A percentile compares a stretch with the other conserved stretches of the same genome.
phyloP scores from a whole-genome alignment of 2,797 vertebrate genomes.

The Brachyrhaphis roseni region DNA sequence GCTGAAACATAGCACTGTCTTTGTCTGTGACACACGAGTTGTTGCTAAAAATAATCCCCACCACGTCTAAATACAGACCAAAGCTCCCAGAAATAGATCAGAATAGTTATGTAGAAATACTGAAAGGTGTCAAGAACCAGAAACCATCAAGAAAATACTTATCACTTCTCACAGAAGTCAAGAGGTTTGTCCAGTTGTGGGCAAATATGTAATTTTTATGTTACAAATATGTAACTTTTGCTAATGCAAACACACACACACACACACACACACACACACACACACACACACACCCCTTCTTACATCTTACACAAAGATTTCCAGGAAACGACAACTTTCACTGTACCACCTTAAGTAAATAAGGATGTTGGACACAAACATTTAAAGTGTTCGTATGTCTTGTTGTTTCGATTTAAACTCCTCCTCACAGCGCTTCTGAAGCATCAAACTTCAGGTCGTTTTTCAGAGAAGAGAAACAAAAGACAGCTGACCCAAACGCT shows the following conservation, averaged over 20 bases:
- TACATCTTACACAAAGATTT: background rate
- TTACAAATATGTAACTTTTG: background rate
- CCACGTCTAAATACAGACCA: slow-evolving; percentile 57
- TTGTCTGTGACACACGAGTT: slow-evolving; percentile 16
- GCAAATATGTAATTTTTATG: background rate
- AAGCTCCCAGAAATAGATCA: slow-evolving; percentile 34
- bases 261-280: slow-evolving; percentile 13
- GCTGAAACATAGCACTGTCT: slow-evolving; percentile 5
- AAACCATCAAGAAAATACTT: slow-evolving; percentile 1
- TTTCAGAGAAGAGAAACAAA: background rate
- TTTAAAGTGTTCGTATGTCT: background rate
- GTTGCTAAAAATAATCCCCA: slow-evolving; percentile 64
- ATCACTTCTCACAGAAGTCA: background rate
- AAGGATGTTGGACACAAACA: slow-evolving; percentile 54
- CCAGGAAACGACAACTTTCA: slow-evolving; percentile 10
- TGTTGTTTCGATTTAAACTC: background rate
- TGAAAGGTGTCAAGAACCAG: slow-evolving; percentile 16
- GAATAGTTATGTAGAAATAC: slow-evolving; percentile 13
- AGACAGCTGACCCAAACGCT: background rate
- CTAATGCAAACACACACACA: slow-evolving; percentile 10
- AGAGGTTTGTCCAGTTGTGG: background rate
- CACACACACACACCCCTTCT: background rate
- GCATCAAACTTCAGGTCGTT: background rate
- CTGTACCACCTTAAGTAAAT: slow-evolving; percentile 63
- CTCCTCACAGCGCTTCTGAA: background rate